Evolutionary conservation across 2,888 invertebrate species (phyloP), one percentile per base, ranked within the genome.

Genomic region (Rotaria macrura): DNA sequence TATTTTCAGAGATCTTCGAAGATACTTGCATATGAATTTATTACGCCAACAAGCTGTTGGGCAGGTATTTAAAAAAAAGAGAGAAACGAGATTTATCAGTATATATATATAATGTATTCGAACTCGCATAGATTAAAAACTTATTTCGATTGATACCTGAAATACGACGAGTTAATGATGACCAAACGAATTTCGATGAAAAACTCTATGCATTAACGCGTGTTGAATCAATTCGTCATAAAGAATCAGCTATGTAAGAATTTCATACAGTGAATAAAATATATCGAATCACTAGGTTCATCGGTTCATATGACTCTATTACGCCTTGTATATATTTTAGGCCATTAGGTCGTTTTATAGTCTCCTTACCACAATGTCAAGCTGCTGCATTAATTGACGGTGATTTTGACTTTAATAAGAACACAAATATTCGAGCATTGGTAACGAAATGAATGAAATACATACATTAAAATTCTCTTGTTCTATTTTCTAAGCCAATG

Each of bases 131-230:
- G 79, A 79, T 79, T n/a, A 79, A 79, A 79, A 43, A 9, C 25
- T 25, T 79, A n/a, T n/a, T 79, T 43, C 79, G 79, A 12, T 43
- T 43, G 3, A n/a, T 79, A 40, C 79, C 79, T 25, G 79, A 79
- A n/a, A 79, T 79, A 25, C 43, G 79, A n/a, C n/a, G 43, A 9
- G 14, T 79, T 10, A 79, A 43, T 79, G 79, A 79, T 43, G 43
- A 79, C 43, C 79, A 79, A 79, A 43, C n/a, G n/a, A 25, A 43
- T 79, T 79, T 79, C n/a, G 43, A 79, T 79, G 79, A 79, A 25
- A 79, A 79, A 79, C 43, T 79, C 25, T 79, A 43, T 79, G 7
- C 79, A n/a, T 79, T 79, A 79, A 79, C 43, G 43, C 79, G 43
- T 25, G 34, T 79, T n/a, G 79, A 40, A 79, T 25, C n/a, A 23